Evolutionary conservation across 2,113 vertebrate genomes (phyloP).

Genomic region (Ailuropoda melanoleuca): DNA sequence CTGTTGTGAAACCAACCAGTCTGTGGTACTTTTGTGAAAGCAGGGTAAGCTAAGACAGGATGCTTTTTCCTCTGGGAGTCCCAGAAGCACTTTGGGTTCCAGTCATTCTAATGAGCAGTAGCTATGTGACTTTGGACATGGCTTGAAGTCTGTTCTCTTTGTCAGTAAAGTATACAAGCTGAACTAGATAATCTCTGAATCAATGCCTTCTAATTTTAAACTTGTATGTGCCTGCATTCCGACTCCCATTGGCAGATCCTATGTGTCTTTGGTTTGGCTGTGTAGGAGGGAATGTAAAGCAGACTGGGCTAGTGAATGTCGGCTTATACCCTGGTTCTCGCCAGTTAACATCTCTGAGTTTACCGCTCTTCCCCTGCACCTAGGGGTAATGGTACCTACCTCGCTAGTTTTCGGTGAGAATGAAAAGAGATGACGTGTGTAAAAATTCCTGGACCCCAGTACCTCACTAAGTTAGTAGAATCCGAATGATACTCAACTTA

Average conservation of each 20-base stretch:
- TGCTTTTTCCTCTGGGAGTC: neutral
- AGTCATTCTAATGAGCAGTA: neutral
- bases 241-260: neutral
- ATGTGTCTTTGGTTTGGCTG: neutral
- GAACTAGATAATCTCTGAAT: constrained; percentile 16
- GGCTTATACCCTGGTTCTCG: neutral
- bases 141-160: constrained; percentile 16
- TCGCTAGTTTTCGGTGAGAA: neutral
- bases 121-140: neutral
- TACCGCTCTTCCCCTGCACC: neutral
- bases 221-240: neutral
- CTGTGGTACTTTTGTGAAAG: neutral
- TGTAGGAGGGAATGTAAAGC: neutral
- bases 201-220: neutral
- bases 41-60: neutral
- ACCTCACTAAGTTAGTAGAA: neutral
- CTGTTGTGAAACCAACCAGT: neutral
- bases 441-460: neutral
- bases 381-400: neutral
- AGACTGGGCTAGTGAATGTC: neutral
- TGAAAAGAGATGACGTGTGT: neutral
- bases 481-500: neutral
- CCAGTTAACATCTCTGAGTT: neutral
- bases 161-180: neutral
- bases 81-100: neutral